Conservation (phyloP, 2,888 invertebrate species). For the Nowickia ferox region DNA sequence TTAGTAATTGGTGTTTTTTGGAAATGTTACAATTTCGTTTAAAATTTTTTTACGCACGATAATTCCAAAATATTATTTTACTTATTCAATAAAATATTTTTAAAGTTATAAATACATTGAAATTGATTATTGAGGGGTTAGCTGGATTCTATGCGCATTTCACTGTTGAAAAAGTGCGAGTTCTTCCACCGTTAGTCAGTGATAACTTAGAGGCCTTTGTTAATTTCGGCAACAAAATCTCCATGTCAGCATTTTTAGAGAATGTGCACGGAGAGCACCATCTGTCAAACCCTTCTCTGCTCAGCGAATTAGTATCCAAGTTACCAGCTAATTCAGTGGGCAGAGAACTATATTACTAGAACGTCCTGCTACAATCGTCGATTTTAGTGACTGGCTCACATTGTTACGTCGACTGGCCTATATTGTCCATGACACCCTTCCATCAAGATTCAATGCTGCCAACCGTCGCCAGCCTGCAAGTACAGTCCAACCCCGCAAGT, state of each 20-base stretch:
- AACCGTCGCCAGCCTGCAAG: neutral
- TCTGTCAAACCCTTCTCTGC: constrained; percentile 58
- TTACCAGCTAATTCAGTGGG: constrained; percentile 52
- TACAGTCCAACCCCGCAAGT: neutral
- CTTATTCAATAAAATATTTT: no score
- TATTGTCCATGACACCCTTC: constrained; percentile 37
- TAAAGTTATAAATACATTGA: no score
- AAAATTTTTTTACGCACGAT: no score
- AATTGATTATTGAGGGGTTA: no score
- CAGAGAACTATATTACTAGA: constrained; percentile 37
- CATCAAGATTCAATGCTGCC: constrained; percentile 10
- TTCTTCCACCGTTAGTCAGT: constrained; percentile 16
- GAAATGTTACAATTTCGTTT: no score
- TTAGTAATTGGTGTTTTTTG: no score
- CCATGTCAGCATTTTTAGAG: constrained; percentile 44
- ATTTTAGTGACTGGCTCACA: constrained; percentile 43
- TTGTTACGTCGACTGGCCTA: constrained; percentile 43
- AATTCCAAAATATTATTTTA: no score
- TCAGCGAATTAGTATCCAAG: constrained; percentile 57
- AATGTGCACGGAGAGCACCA: constrained; percentile 41
- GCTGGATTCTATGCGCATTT: no score
- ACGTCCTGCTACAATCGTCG: constrained; percentile 35
- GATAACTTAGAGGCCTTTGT: constrained; percentile 29
- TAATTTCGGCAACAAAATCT: constrained; percentile 54
- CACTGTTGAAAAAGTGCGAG: constrained; percentile 16